Conservation (phyloP, 2,888 invertebrate species). For the Rhabditoides inermis region DNA sequence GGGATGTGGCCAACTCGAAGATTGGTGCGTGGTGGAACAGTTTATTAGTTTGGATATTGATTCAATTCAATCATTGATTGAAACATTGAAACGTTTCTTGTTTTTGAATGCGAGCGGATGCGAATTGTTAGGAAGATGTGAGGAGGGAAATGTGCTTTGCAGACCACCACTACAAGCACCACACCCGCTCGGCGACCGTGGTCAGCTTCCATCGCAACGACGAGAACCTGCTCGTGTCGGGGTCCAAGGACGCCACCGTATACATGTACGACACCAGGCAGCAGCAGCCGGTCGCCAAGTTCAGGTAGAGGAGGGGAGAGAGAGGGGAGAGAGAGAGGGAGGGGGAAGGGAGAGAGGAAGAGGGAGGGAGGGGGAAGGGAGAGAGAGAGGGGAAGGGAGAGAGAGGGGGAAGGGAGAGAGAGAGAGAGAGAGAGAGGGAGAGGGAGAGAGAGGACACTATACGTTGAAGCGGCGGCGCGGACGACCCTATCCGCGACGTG, state of each 20-base stretch:
- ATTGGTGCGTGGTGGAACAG: slow-evolving; percentile 10
- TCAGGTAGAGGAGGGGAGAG: no score
- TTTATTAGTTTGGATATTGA: not conserved
- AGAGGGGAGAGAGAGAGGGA: no score
- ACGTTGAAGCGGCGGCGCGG: slow-evolving; percentile 10
- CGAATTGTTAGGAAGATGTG: no score
- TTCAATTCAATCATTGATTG: no score
- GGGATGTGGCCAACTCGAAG: slow-evolving; percentile 15
- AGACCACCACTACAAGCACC: slow-evolving; percentile 25
- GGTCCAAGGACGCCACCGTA: slow-evolving; percentile 11
- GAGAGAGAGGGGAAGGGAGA: no score
- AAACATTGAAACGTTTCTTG: not conserved
- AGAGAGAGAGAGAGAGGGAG: no score
- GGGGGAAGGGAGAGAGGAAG: no score
- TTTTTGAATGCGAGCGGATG: no score
- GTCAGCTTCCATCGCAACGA: slow-evolving; percentile 20
- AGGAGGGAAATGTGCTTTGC: no score
- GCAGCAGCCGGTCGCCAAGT: slow-evolving; percentile 5
- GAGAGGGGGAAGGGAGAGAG: no score
- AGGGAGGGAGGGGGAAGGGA: no score
- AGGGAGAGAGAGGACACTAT: no score
- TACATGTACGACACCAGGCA: slow-evolving; percentile 6
- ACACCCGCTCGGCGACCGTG: slow-evolving; percentile 29
- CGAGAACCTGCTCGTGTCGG: slow-evolving; percentile 14
- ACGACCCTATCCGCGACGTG: slow-evolving; percentile 24